A percentile compares a stretch with the other conserved stretches of the same genome.
phyloP scores from a whole-genome alignment of 2,888 invertebrate genomes.

The Electrophaes corylata region DNA sequence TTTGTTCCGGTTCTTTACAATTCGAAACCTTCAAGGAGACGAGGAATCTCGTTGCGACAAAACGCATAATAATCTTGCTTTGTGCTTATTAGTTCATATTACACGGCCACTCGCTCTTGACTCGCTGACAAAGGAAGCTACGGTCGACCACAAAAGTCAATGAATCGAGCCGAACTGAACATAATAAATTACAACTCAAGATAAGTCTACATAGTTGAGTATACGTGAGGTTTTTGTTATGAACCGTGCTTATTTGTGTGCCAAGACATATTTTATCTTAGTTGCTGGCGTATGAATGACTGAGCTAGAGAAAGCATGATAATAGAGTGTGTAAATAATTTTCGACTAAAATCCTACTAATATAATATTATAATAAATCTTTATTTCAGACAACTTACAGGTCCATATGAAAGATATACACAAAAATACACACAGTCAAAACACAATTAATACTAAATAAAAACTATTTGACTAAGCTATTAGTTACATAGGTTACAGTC shows the following conservation, averaged over 20 bases:
- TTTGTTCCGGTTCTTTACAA: constrained; percentile 74
- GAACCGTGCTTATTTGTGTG: constrained; percentile 75
- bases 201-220: constrained; percentile 60
- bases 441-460: no score
- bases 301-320: constrained; percentile 66
- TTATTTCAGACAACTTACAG: no score
- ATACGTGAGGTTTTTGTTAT: constrained; percentile 64
- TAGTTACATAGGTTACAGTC: no score
- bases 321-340: constrained; percentile 49
- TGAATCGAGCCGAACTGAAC: constrained; percentile 75
- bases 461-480: no score
- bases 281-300: constrained; percentile 75
- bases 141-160: constrained; percentile 77
- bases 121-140: constrained; percentile 75
- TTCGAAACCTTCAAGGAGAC: constrained; percentile 46
- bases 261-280: constrained; percentile 73
- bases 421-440: no score
- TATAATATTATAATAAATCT: no score
- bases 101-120: constrained; percentile 80
- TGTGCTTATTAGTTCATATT: constrained; percentile 84
- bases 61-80: constrained; percentile 77
- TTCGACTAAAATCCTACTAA: neutral
- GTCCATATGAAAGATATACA: no score
- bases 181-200: constrained; percentile 79
- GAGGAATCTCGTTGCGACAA: constrained; percentile 68